phyloP scores from a whole-genome alignment of 2,113 vertebrate species.

The Perca fluviatilis region DNA sequence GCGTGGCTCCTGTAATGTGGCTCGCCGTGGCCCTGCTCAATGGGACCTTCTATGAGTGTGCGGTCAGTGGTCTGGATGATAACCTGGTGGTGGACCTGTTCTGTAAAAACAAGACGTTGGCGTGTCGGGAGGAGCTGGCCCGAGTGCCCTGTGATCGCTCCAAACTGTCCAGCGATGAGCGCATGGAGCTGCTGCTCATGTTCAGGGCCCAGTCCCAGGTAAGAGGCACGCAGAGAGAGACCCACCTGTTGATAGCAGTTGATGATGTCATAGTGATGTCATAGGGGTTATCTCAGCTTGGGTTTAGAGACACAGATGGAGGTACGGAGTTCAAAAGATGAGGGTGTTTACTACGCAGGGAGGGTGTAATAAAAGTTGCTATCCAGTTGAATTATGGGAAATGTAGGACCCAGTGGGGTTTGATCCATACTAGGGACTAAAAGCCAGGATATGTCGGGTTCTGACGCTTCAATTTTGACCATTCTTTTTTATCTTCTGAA shows the following conservation, averaged over 20 bases:
- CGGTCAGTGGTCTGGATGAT: constrained; percentile 89
- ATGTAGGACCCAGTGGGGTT: background rate
- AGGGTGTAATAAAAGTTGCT: background rate
- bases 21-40: constrained; percentile 94
- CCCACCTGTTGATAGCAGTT: background rate
- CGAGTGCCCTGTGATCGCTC: constrained; percentile 88
- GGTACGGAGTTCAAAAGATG: background rate
- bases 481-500: too few relatives aligned
- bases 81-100: constrained; percentile 81
- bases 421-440: background rate
- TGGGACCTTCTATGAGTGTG: constrained; percentile 94
- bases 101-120: constrained; percentile 86
- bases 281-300: background rate
- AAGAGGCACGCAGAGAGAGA: constrained; percentile 47
- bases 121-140: constrained; percentile 86
- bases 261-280: background rate
- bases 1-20: constrained; percentile 94
- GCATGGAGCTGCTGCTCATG: constrained; percentile 87
- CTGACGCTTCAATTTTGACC: too few relatives aligned
- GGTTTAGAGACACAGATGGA: background rate
- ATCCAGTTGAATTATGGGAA: background rate
- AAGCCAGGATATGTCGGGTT: background rate
- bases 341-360: background rate
- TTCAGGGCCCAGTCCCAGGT: constrained; percentile 96
- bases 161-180: constrained; percentile 80